These are phyloP conservation scores for Magallana nippona DNA, from an alignment of 2,888 invertebrate genomes.

Conservation along the genomic window DNA sequence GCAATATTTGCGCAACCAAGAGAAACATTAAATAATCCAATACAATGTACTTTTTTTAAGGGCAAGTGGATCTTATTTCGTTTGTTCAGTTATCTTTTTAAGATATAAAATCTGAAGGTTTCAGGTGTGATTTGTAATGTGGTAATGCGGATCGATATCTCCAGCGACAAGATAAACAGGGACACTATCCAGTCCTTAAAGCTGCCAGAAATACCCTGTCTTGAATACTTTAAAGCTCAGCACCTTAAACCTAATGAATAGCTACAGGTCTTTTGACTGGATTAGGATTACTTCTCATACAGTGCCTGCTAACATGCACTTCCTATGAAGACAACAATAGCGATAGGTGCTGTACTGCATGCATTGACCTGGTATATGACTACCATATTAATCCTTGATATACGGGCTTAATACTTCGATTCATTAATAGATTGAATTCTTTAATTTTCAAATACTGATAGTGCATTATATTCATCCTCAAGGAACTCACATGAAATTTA, in stretches of 20 bases:
- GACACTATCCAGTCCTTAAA: neutral
- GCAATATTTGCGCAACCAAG: too few species aligned
- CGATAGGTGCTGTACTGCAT: neutral
- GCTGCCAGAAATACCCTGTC: neutral
- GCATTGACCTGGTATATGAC: neutral
- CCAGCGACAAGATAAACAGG: neutral
- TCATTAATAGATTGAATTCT: too few species aligned
- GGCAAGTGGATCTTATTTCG: too few species aligned
- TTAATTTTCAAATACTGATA: too few species aligned
- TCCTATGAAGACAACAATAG: neutral
- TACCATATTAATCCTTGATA: too few species aligned
- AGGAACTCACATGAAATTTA: too few species aligned
- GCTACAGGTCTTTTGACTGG: neutral
- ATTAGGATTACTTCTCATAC: constrained; percentile 18
- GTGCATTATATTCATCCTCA: too few species aligned
- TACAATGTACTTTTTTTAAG: too few species aligned
- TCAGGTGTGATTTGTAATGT: constrained; percentile 1
- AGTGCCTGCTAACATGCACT: constrained; percentile 1
- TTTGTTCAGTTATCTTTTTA: too few species aligned
- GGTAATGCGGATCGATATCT: neutral
- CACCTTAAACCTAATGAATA: constrained; percentile 19
- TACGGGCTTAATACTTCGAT: too few species aligned
- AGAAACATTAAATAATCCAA: too few species aligned
- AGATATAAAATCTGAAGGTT: too few species aligned
- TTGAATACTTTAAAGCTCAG: constrained; percentile 28